Percentiles rank a stretch among this genome's conserved stretches.
Conservation (phyloP, 2,113 vertebrate species). For the Pycnonotus jocosus region DNA sequence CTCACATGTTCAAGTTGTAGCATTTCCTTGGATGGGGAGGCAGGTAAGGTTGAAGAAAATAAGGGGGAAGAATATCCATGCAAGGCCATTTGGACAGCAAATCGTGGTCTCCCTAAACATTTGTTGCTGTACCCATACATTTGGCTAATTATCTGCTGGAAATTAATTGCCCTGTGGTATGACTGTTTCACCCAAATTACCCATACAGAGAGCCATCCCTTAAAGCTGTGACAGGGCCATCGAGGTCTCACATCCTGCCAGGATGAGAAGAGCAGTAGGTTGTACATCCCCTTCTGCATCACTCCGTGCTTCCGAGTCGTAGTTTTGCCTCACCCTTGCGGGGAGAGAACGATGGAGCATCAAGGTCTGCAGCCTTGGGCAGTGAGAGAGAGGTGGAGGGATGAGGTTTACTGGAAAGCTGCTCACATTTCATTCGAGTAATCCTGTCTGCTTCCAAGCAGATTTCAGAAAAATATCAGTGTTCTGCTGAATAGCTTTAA, state of each 20-base stretch:
- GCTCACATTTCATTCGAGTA: conserved; percentile 39
- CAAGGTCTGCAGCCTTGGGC: background rate
- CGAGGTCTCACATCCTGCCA: background rate
- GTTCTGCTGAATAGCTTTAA: conserved; percentile 64
- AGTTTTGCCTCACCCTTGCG: background rate
- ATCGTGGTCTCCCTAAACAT: accelerated
- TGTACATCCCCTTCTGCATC: background rate
- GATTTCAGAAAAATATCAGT: conserved; percentile 59
- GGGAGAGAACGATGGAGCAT: accelerated
- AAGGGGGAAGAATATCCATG: background rate
- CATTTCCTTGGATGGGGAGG: background rate
- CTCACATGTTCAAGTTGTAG: accelerated
- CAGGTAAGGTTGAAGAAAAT: background rate
- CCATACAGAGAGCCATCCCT: background rate
- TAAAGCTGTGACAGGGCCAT: background rate
- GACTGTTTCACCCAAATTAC: background rate
- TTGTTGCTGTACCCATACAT: background rate
- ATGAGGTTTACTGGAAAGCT: conserved; percentile 49
- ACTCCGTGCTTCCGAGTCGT: background rate
- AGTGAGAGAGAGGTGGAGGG: background rate
- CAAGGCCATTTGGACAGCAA: background rate
- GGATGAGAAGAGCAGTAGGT: background rate
- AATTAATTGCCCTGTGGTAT: background rate
- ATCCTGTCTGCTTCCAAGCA: conserved; percentile 61
- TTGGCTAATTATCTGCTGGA: background rate